Conservation (phyloP, 2,113 vertebrate species). For the Heterocephalus glaber region DNA sequence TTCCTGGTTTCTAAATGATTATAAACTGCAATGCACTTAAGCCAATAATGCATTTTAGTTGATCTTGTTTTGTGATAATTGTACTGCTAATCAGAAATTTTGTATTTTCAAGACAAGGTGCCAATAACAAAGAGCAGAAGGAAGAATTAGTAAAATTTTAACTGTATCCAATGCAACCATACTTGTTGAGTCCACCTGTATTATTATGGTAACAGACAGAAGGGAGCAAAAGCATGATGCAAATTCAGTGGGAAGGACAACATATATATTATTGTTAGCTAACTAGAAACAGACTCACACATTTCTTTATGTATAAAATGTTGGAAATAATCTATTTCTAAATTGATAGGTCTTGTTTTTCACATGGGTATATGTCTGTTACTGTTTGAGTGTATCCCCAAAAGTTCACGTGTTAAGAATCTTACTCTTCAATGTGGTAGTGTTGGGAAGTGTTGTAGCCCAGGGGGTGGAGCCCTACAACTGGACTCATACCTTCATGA, state of each 20-base stretch:
- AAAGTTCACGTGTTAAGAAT: background rate
- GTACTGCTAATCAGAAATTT: background rate
- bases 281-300: background rate
- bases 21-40: background rate
- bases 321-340: background rate
- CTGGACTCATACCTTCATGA: background rate
- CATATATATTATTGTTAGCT: background rate
- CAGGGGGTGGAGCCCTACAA: background rate
- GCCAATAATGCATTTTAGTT: background rate
- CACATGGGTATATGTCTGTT: background rate
- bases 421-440: background rate
- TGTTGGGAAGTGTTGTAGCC: background rate
- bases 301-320: background rate
- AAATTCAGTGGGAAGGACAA: background rate
- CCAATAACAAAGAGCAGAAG: background rate
- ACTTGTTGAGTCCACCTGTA: background rate
- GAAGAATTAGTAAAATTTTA: background rate
- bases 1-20: conserved; percentile 1
- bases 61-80: background rate
- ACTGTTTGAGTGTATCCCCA: background rate
- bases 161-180: background rate
- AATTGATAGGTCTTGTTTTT: background rate
- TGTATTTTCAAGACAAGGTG: conserved; percentile 32
- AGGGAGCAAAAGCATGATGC: background rate
- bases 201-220: background rate